phyloP scores from a whole-genome alignment of 2,113 vertebrate species.

The Triplophysa rosa region DNA sequence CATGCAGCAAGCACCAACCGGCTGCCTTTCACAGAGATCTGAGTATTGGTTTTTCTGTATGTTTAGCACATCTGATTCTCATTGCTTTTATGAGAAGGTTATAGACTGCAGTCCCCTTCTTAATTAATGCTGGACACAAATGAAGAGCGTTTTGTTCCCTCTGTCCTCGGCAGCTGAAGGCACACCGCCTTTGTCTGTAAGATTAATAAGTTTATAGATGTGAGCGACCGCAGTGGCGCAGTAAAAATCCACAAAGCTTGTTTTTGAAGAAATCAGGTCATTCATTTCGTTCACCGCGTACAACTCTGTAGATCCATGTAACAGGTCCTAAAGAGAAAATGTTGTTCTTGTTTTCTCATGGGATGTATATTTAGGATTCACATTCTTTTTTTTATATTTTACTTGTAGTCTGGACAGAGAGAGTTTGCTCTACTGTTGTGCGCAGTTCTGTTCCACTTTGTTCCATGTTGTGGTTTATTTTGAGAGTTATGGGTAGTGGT shows the following conservation, averaged over 20 bases:
- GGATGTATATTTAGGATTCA: conserved; percentile 61
- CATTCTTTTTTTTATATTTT: conserved; percentile 54
- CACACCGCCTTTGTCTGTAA: conserved; percentile 58
- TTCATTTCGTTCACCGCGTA: conserved; percentile 43
- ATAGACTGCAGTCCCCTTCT: conserved; percentile 61
- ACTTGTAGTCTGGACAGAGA: conserved; percentile 59
- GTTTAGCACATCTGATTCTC: conserved; percentile 61
- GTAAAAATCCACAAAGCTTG: conserved; percentile 58
- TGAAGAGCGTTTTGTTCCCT: conserved; percentile 53
- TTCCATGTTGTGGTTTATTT: conserved; percentile 46
- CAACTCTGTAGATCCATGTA: conserved; percentile 42
- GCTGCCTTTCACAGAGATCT: conserved; percentile 28
- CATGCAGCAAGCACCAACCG: not conserved
- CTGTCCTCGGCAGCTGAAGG: conserved; percentile 55
- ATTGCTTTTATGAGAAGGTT: conserved; percentile 69
- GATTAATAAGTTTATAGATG: conserved; percentile 59
- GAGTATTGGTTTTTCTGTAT: conserved; percentile 41
- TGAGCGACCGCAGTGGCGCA: conserved; percentile 48
- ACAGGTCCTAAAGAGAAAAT: conserved; percentile 43
- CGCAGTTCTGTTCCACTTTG: conserved; percentile 58
- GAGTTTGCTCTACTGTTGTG: conserved; percentile 51
- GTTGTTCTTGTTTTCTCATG: conserved; percentile 67
- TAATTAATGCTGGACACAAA: conserved; percentile 69
- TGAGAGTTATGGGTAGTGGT: conserved; percentile 39
- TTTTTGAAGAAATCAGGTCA: conserved; percentile 57